These are phyloP conservation scores for Ahaetulla prasina DNA, from an alignment of 2,113 vertebrate species.

Conservation along the genomic window DNA sequence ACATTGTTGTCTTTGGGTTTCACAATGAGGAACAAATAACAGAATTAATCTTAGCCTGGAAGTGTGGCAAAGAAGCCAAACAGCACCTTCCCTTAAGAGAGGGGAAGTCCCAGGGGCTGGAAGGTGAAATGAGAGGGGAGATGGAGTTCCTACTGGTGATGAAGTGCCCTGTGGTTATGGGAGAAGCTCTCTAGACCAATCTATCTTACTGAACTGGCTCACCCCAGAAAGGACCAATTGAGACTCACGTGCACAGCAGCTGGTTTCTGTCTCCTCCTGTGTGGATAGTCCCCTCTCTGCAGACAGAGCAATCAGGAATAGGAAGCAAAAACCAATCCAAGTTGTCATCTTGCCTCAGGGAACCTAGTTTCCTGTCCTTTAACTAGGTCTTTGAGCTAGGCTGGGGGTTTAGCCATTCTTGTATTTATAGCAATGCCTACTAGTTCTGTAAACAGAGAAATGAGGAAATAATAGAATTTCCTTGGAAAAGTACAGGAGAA, in stretches of 20 bases:
- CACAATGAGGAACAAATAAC: not conserved
- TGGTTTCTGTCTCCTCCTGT: not conserved
- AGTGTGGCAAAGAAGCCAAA: not conserved
- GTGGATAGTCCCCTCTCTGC: not conserved
- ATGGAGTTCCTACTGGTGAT: not conserved
- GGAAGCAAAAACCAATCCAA: not conserved
- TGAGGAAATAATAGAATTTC: not conserved
- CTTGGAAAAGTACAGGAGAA: not conserved
- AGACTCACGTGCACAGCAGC: constrained; percentile 4
- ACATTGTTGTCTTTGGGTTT: not conserved
- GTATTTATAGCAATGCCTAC: not conserved
- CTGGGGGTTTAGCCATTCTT: not conserved
- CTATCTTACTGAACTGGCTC: not conserved
- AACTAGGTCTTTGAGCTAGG: not conserved
- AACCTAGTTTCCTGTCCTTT: not conserved
- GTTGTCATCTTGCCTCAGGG: not conserved
- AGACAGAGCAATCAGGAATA: not conserved
- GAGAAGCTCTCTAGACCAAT: not conserved
- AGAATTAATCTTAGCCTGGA: not conserved
- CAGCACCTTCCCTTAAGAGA: not conserved
- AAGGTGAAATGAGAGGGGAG: not conserved
- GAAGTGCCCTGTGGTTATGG: not conserved
- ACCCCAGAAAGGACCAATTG: not conserved
- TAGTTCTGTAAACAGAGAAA: not conserved
- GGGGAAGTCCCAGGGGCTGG: not conserved